Base-by-base conservation (phyloP, 1,140 invertebrate genomes). In the Maconellicoccus hirsutus region DNA sequence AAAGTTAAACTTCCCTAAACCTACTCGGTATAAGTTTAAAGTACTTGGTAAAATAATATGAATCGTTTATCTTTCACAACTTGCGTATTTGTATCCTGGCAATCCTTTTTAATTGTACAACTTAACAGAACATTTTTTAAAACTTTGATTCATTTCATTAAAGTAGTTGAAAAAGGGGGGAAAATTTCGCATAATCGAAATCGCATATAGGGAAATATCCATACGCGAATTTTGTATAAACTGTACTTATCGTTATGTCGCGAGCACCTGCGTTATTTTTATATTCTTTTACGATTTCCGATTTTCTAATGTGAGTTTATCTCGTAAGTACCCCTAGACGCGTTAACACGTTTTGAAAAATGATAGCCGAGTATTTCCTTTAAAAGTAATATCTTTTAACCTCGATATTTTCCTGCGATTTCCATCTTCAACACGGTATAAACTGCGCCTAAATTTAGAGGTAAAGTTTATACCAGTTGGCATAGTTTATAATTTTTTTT, bases 311-410 rank as follows among this genome's bases (percentile, higher is more conserved):
- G 42, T 52, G 29, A 3, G 29, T 12, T 33, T 33, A 33, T 33
- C 29, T 33, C 29, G 29, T 12, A 52, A 2, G n/a, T 16, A 52
- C 2, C 42, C 42, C 42, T 2, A 52, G 16, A 52, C 12, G 42
- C 42, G 42, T 52, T 52, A 52, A 52, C 42, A 52, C 42, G 42
- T 52, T 52, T 19, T 52, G 42, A 52, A 52, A 52, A 52, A 52
- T 52, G 42, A 52, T 52, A 52, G 6, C 2, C n/a, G 42, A 52
- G 3, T 16, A 52, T 52, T 52, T 52, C 42, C 29, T 33, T 3
- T 33, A 6, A 33, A 12, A 33, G 29, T 33, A 33, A 33, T 33
- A 33, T 33, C 29, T 33, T 33, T n/a, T n/a, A n/a, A n/a, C n/a
- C n/a, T n/a, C n/a, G n/a, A n/a, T n/a, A n/a, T n/a, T n/a, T n/a